Percentiles rank a stretch among this genome's conserved stretches.
phyloP scores from a whole-genome alignment of 2,888 invertebrate species.

The Heliconius ethilla region DNA sequence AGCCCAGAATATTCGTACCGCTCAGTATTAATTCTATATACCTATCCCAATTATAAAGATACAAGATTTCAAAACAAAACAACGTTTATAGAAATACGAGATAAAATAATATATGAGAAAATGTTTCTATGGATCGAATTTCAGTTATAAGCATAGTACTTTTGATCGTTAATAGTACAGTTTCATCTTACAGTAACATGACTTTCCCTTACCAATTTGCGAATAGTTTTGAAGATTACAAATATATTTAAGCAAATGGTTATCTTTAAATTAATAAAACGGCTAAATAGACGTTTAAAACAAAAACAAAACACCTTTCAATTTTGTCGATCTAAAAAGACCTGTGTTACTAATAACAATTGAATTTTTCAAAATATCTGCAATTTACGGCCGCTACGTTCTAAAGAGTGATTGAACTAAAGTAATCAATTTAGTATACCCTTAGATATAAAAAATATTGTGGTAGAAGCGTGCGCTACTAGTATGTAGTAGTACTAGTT shows the following conservation, averaged over 20 bases:
- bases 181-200: neutral
- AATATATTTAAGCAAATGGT: neutral
- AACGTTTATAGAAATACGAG: no score
- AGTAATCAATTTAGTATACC: neutral
- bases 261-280: neutral
- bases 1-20: no score
- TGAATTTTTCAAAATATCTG: neutral
- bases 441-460: slow-evolving; percentile 16
- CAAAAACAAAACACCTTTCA: neutral
- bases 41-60: neutral
- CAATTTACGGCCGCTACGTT: neutral
- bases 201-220: neutral
- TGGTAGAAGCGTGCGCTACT: slow-evolving; percentile 27
- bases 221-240: neutral
- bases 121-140: no score
- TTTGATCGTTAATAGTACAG: neutral
- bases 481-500: slow-evolving; percentile 44
- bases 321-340: no score
- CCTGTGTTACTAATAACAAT: no score
- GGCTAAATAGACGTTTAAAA: no score
- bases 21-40: neutral
- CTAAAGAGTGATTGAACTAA: slow-evolving; percentile 1
- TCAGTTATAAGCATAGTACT: no score
- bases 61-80: no score
- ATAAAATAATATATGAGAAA: no score